Percentiles rank a stretch among this genome's conserved stretches.
Conservation (phyloP, 1,140 invertebrate species). For the Zeugodacus cucurbitae region DNA sequence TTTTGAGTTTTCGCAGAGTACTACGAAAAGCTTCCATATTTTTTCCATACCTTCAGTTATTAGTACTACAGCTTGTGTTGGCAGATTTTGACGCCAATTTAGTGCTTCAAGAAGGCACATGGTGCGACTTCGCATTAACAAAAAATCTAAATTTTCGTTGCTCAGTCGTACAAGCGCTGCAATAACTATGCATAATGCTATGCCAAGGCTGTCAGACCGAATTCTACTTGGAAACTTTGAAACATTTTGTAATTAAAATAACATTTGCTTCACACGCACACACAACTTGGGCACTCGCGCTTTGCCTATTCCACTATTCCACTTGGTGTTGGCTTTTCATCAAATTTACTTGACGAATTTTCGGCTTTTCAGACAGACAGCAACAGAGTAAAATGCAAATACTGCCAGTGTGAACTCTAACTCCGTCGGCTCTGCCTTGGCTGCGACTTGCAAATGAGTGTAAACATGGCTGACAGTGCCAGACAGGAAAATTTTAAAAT, state of each 20-base stretch:
- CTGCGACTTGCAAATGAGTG: neutral
- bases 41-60: too few species aligned
- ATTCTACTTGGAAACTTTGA: too few species aligned
- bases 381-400: neutral
- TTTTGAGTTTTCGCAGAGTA: too few species aligned
- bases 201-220: too few species aligned
- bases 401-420: neutral
- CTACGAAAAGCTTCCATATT: too few species aligned
- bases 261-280: neutral
- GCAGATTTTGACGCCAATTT: too few species aligned
- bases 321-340: neutral
- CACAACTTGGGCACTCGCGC: neutral
- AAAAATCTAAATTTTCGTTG: too few species aligned
- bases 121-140: too few species aligned
- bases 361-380: neutral
- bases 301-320: neutral
- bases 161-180: neutral
- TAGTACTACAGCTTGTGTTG: too few species aligned
- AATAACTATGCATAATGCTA: too few species aligned
- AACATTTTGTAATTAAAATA: neutral
- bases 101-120: too few species aligned
- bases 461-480: neutral
- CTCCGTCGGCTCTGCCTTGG: neutral
- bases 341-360: neutral
- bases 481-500: constrained; percentile 21